These are phyloP conservation scores for Dysidea cf. avara DNA, from an alignment of 37 sponge, comb jelly and placozoan species.

Conservation along the genomic window DNA sequence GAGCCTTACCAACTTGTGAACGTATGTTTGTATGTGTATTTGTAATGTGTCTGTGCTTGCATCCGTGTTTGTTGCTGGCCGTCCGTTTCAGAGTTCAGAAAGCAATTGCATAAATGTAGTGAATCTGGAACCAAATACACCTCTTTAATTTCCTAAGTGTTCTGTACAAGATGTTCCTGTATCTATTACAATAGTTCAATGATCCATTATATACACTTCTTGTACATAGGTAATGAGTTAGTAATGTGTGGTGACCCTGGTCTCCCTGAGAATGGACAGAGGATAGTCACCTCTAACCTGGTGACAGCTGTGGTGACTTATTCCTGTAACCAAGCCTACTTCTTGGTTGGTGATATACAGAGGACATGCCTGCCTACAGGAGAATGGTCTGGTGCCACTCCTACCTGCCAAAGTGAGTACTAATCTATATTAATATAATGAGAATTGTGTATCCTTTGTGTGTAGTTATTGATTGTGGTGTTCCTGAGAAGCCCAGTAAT, in stretches of 20 bases:
- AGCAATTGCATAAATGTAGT: too few relatives aligned
- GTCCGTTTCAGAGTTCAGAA: too few relatives aligned
- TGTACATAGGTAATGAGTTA: neutral
- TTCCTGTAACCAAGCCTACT: constrained; percentile 51
- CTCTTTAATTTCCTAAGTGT: too few relatives aligned
- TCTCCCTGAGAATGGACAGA: constrained; percentile 42
- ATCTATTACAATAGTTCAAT: too few relatives aligned
- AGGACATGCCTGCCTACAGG: constrained; percentile 31
- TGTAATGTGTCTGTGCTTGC: too few relatives aligned
- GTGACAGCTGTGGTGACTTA: constrained; percentile 15
- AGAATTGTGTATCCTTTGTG: neutral
- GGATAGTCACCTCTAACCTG: constrained; percentile 10
- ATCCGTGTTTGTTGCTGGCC: too few relatives aligned
- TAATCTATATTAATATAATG: neutral
- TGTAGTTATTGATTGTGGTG: constrained; percentile 57
- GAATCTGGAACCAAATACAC: too few relatives aligned
- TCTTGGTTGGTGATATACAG: constrained; percentile 28
- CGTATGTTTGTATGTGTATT: too few relatives aligned
- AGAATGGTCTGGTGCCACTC: constrained; percentile 25
- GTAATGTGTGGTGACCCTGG: constrained; percentile 56
- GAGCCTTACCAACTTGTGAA: constrained; percentile 44
- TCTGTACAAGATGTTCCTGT: too few relatives aligned
- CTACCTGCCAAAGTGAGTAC: constrained; percentile 16
- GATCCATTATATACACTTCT: too few relatives aligned
- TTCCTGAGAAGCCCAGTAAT: constrained; percentile 21